Percentiles rank a stretch among this genome's conserved stretches.
Conservation (phyloP, 2,888 invertebrate genomes). For the Lepeophtheirus nordmannii region DNA sequence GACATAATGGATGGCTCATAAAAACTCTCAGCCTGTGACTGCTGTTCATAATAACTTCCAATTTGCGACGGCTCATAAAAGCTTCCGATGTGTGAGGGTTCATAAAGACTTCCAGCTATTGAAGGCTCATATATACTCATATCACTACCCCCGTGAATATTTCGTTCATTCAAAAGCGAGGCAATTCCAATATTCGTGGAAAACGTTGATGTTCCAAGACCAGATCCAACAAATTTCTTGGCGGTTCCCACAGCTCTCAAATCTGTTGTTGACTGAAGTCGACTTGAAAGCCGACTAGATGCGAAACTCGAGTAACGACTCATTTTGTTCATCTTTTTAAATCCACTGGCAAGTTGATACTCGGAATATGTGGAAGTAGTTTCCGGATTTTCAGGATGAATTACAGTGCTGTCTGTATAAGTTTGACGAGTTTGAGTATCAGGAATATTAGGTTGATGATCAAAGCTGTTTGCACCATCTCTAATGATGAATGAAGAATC, state of each 20-base stretch:
- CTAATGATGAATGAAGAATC: background rate
- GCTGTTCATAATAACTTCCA: constrained; percentile 40
- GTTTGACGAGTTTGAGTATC: constrained; percentile 59
- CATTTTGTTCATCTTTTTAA: background rate
- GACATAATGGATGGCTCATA: constrained; percentile 48
- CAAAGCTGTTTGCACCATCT: too few species aligned
- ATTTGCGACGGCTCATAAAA: constrained; percentile 31
- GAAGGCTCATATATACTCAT: background rate
- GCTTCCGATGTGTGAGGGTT: constrained; percentile 36
- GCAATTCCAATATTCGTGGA: constrained; percentile 57
- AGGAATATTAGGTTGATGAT: constrained; percentile 15
- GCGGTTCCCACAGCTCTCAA: background rate
- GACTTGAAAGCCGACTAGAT: constrained; percentile 36
- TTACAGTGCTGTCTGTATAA: constrained; percentile 69
- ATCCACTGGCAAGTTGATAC: constrained; percentile 8
- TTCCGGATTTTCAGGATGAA: constrained; percentile 57
- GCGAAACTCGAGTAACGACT: background rate
- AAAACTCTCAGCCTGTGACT: too few species aligned
- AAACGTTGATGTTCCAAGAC: constrained; percentile 53
- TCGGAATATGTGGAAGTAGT: constrained; percentile 27
- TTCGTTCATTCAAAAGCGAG: constrained; percentile 59
- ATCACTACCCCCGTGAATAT: constrained; percentile 38
- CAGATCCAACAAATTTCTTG: too few species aligned
- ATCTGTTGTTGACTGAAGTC: constrained; percentile 42
- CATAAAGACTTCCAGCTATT: background rate